Base-by-base conservation (phyloP, 2,113 vertebrate genomes). In the Sylvia atricapilla region DNA sequence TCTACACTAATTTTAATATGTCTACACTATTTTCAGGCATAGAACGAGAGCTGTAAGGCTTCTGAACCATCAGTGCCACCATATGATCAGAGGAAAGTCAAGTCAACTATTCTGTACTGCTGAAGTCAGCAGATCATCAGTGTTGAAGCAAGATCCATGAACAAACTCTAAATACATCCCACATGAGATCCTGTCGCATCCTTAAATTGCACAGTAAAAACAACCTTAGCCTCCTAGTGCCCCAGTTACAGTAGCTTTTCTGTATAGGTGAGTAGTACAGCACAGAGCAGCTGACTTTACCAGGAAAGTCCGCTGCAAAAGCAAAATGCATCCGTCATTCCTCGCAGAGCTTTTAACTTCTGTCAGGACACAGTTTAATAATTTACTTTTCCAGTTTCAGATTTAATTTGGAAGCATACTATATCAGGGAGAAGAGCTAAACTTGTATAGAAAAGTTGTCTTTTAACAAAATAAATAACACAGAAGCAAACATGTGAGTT, bases 221-320 rank as follows among this genome's bases (percentile, higher is more conserved):
- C 35, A 35, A 41, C 6, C 11, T 39, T 13, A 78, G 6, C 4
- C 2, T 46, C 31, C 72, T 7, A 23, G 9, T 11, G 7, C 10
- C 37, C 7, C 37, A 10, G 18, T 33, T 58, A 69, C 13, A 16
- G 39, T 13, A 60, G 11, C 8, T 82, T 72, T 67, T 75, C 22
- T 25, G 8, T 2, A 5, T 6, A 43, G 6, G 4, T 50, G 11
- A 1, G 1, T 52, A 44, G 4, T 13, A 19, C 1, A 25, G 7
- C 6, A 28, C 33, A 39, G 35, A 75, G 5, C 25, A 75, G 41
- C 13, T 59, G 14, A 50, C 33, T 24, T 14, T 13, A 53, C 47
- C 15, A 24, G 11, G 7, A 49, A 7, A 2, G 9, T 62, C 35
- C 3, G 0, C 44, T 23, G 21, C 15, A 50, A 69, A 85, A 50